Conservation (phyloP, 2,797 vertebrate species). For the Parambassis ranga region DNA sequence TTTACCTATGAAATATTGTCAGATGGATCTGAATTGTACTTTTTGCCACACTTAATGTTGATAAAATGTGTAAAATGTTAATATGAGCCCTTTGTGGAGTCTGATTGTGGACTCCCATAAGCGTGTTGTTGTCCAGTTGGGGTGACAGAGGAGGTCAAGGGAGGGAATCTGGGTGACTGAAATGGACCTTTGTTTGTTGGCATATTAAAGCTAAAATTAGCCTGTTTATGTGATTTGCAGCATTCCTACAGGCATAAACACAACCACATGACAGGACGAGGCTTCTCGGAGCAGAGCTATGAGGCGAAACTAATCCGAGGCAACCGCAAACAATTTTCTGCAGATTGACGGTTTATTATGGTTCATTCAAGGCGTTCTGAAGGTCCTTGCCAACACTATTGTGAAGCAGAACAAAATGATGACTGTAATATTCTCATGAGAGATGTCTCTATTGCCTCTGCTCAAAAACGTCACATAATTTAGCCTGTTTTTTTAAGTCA, state of each 20-base stretch:
- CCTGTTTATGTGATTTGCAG: constrained; percentile 65
- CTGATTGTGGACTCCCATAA: too few species aligned
- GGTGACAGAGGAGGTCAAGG: neutral
- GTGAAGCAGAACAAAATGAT: neutral
- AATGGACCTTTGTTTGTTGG: constrained; percentile 60
- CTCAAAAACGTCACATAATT: too few species aligned
- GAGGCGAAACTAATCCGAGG: constrained; percentile 30
- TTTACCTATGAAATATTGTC: too few species aligned
- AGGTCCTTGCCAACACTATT: neutral
- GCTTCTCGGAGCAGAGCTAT: constrained; percentile 7
- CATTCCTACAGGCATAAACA: constrained; percentile 62
- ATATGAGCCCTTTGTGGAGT: too few species aligned
- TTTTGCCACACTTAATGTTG: too few species aligned
- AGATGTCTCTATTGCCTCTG: neutral
- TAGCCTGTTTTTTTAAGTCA: too few species aligned
- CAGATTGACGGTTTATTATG: constrained; percentile 10
- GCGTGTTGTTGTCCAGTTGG: neutral
- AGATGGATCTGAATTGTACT: too few species aligned
- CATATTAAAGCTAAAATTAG: constrained; percentile 58
- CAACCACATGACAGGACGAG: constrained; percentile 48
- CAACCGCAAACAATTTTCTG: constrained; percentile 15
- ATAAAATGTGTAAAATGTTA: too few species aligned
- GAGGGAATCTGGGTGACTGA: constrained; percentile 29
- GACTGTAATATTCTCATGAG: neutral
- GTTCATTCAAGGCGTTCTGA: neutral